Evolutionary conservation across 2,888 invertebrate species (phyloP).

Genomic region (Agriopis marginaria): DNA sequence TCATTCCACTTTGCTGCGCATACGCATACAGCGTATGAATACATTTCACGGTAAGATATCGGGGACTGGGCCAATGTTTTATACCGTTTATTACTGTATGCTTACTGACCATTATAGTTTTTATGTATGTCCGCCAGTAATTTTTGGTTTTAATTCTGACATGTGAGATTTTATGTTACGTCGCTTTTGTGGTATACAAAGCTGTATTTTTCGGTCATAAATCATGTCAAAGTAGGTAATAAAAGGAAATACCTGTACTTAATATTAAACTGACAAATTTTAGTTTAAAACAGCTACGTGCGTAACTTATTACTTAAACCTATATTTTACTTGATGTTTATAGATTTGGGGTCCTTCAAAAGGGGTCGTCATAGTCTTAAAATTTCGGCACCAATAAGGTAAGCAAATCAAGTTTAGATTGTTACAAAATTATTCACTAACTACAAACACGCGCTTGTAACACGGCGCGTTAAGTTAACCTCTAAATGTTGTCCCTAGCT

Average conservation of each 20-base stretch:
- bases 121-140: slow-evolving; percentile 37
- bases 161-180: slow-evolving; percentile 28
- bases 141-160: slow-evolving; percentile 44
- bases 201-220: slow-evolving; percentile 2
- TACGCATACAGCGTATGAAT: slow-evolving; percentile 53
- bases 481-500: too few relatives aligned
- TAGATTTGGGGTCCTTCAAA: too few relatives aligned
- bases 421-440: too few relatives aligned
- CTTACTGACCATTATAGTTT: slow-evolving; percentile 53
- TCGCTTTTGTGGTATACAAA: slow-evolving; percentile 1
- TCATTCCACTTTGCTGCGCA: slow-evolving; percentile 40
- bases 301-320: not conserved
- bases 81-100: slow-evolving; percentile 63
- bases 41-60: slow-evolving; percentile 61
- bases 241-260: not conserved
- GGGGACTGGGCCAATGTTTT: slow-evolving; percentile 53
- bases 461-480: too few relatives aligned
- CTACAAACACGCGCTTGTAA: too few relatives aligned
- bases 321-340: not conserved
- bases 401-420: too few relatives aligned
- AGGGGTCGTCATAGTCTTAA: too few relatives aligned
- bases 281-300: not conserved
- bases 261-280: slow-evolving; percentile 1
- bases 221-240: slow-evolving; percentile 1
- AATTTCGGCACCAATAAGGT: too few relatives aligned